Evolutionary conservation across 2,888 invertebrate species (phyloP), one percentile per base, ranked within the genome.

Genomic region (Aphodius granarius): DNA sequence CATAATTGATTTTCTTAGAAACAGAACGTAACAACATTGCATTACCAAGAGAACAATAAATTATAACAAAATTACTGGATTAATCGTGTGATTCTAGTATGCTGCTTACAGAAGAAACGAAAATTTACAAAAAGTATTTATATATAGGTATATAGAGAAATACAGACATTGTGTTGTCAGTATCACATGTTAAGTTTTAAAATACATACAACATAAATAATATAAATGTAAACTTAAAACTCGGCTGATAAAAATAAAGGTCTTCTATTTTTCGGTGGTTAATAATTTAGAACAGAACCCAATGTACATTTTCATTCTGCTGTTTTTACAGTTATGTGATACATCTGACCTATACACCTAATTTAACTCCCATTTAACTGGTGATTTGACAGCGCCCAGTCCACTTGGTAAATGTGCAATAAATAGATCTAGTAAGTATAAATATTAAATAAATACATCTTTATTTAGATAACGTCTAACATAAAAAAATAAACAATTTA

Each of bases 141-240:
- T 17, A 73, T 17, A 65, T 20, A n/a, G 18, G 21, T 63, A 68
- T 68, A 68, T 21, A 70, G 21, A 74, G 64, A 68, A 20, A 68
- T 70, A 74, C 74, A 70, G 70, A 74, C 63, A 70, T 73, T 73
- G 73, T 17, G 73, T 71, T 73, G 76, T 65, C 71, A 73, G 73
- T 76, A 76, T 76, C 76, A 76, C 76, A 76, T 76, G 73, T 76
- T 76, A 76, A 68, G 66, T 71, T 73, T 71, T 22, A 43, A 43
- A 43, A 43, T 43, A 43, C 43, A 43, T 43, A 18, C 65, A 20
- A 18, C n/a, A 18, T 68, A n/a, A 68, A 68, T 21, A 68, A 19
- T 68, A 13, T 68, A 18, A n/a, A 21, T 19, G 22, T 68, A 68
- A 21, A 68, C 68, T 18, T 68, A 68, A 20, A 19, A 68, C n/a